Evolutionary conservation across 2,888 invertebrate species (phyloP).

Genomic region (Aethes cnicana): DNA sequence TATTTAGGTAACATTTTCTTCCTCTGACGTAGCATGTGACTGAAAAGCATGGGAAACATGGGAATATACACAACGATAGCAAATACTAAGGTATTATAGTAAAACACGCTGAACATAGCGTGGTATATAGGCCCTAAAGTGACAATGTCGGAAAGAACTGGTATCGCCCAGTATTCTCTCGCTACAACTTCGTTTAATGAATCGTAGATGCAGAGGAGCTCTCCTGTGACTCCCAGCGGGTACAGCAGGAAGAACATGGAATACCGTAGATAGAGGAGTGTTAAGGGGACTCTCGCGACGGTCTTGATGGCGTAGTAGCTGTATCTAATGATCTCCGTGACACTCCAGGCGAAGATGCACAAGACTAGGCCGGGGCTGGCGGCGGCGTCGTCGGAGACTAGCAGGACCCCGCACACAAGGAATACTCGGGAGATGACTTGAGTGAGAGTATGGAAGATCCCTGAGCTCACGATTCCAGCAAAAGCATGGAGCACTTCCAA

Average conservation of each 20-base stretch:
- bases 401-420: slow-evolving; percentile 89
- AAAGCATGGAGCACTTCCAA: slow-evolving; percentile 90
- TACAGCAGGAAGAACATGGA: slow-evolving; percentile 92
- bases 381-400: slow-evolving; percentile 85
- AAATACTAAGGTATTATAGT: slow-evolving; percentile 85
- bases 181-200: slow-evolving; percentile 71
- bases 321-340: slow-evolving; percentile 94
- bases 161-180: slow-evolving; percentile 12
- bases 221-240: slow-evolving; percentile 93
- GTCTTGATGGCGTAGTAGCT: slow-evolving; percentile 88
- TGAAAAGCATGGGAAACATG: slow-evolving; percentile 90
- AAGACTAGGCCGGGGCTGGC: slow-evolving; percentile 87
- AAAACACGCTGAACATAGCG: slow-evolving; percentile 45
- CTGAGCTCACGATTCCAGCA: slow-evolving; percentile 88
- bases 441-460: slow-evolving; percentile 87
- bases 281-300: neutral
- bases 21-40: slow-evolving; percentile 92
- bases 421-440: slow-evolving; percentile 92
- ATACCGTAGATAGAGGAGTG: slow-evolving; percentile 52
- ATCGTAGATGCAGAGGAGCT: slow-evolving; percentile 88
- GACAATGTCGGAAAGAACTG: slow-evolving; percentile 1
- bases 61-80: slow-evolving; percentile 91
- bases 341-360: slow-evolving; percentile 90
- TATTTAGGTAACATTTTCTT: slow-evolving; percentile 80
- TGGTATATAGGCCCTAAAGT: slow-evolving; percentile 6